phyloP scores from a whole-genome alignment of 2,797 vertebrate species.

The Molossus molossus region DNA sequence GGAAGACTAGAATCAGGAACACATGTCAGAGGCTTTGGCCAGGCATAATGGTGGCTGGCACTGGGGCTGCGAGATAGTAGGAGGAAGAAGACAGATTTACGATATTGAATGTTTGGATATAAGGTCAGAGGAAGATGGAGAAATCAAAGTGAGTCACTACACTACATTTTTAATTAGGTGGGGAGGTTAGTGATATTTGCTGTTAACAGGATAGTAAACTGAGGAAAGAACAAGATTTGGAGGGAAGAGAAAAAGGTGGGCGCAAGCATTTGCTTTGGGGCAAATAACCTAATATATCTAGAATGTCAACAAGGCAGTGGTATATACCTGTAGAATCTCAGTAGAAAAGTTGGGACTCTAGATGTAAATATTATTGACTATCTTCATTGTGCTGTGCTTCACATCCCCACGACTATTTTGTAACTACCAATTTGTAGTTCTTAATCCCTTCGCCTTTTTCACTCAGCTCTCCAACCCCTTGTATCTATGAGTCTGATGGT shows the following conservation, averaged over 20 bases:
- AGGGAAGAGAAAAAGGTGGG: background rate
- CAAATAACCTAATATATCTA: background rate
- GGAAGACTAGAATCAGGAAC: background rate
- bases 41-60: background rate
- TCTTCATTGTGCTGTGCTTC: background rate
- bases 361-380: background rate
- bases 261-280: background rate
- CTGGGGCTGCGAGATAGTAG: background rate
- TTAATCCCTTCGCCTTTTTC: background rate
- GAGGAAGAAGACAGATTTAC: background rate
- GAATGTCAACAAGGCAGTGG: background rate
- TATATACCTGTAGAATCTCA: background rate
- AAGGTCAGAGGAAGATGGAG: background rate
- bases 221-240: background rate
- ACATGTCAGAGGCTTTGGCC: background rate
- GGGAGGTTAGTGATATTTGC: background rate
- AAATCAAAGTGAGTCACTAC: background rate
- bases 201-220: background rate
- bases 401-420: background rate
- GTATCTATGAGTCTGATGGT: background rate
- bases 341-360: conserved; percentile 6
- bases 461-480: background rate
- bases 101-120: background rate
- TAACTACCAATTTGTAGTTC: background rate
- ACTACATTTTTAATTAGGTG: background rate